Evolutionary conservation across 2,888 invertebrate species (phyloP).

Genomic region (Cataglyphis livida): DNA sequence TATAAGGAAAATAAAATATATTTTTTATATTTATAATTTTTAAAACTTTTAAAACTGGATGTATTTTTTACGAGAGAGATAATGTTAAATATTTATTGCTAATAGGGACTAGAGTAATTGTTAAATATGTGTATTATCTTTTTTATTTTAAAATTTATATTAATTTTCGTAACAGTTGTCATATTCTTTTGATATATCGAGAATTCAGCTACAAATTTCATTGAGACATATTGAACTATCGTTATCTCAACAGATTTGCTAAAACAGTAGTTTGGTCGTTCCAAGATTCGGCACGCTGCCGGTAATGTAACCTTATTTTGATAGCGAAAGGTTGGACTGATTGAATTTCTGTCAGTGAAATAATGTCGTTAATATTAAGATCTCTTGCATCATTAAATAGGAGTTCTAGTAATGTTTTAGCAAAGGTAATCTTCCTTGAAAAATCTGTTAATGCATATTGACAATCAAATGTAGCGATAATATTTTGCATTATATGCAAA

Average conservation of each 20-base stretch:
- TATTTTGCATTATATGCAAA: neutral
- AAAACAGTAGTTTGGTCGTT: too few relatives aligned
- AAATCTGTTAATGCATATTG: neutral
- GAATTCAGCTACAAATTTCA: too few relatives aligned
- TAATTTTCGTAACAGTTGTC: neutral
- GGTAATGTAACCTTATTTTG: slow-evolving; percentile 55
- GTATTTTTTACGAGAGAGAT: neutral
- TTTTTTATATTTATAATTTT: neutral
- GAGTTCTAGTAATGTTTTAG: slow-evolving; percentile 43
- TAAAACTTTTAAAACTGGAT: neutral
- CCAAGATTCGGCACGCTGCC: too few relatives aligned
- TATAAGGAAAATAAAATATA: neutral
- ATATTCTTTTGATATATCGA: neutral
- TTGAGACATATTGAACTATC: too few relatives aligned
- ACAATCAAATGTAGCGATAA: neutral
- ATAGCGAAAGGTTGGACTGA: neutral
- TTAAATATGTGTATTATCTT: neutral
- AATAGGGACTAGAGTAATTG: neutral
- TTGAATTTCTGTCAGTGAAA: neutral
- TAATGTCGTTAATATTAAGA: slow-evolving; percentile 70
- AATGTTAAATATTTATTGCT: neutral
- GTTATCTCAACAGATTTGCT: too few relatives aligned
- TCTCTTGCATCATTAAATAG: slow-evolving; percentile 57
- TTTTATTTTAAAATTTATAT: neutral
- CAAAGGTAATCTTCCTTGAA: slow-evolving; percentile 62